A percentile compares a stretch with the other conserved stretches of the same genome.
Evolutionary conservation across 2,797 vertebrate genomes (phyloP).

Genomic region (Rallus crepitans): DNA sequence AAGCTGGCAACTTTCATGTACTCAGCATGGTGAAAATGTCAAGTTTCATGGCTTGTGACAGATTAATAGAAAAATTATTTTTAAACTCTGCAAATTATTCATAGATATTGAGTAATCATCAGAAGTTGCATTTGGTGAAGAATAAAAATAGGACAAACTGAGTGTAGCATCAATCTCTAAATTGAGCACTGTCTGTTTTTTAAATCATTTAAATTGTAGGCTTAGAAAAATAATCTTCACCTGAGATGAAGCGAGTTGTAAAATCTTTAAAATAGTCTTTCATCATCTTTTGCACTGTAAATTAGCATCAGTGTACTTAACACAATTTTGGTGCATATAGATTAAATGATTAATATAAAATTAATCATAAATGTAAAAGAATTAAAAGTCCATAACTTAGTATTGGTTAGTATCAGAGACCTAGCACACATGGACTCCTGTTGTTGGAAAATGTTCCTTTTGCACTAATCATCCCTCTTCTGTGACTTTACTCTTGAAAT

Average conservation of each 20-base stretch:
- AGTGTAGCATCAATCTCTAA: conserved; percentile 45
- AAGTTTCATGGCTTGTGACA: conserved; percentile 72
- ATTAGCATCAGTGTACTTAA: not conserved
- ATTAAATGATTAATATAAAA: not conserved
- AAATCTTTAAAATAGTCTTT: conserved; percentile 38
- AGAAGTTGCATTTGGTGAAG: conserved; percentile 60
- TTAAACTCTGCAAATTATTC: conserved; percentile 73
- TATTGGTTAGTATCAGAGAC: not conserved
- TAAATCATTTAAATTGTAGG: conserved; percentile 30
- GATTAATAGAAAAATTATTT: conserved; percentile 77
- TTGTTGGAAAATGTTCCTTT: not conserved
- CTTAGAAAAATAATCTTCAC: conserved; percentile 58
- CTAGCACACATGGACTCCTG: not conserved
- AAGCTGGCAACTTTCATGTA: conserved; percentile 73
- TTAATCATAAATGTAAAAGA: not conserved
- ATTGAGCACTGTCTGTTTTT: not conserved
- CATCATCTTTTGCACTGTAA: not conserved
- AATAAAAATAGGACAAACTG: conserved; percentile 56
- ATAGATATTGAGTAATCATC: conserved; percentile 74
- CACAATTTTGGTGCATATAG: not conserved
- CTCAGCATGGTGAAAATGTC: conserved; percentile 69
- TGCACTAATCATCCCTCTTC: not conserved
- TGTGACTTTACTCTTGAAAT: not conserved
- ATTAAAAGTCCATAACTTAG: not conserved
- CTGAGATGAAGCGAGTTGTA: conserved; percentile 29